These are phyloP conservation scores for Microtus richardsoni DNA, from an alignment of 2,113 vertebrate genomes.

Conservation along the genomic window DNA sequence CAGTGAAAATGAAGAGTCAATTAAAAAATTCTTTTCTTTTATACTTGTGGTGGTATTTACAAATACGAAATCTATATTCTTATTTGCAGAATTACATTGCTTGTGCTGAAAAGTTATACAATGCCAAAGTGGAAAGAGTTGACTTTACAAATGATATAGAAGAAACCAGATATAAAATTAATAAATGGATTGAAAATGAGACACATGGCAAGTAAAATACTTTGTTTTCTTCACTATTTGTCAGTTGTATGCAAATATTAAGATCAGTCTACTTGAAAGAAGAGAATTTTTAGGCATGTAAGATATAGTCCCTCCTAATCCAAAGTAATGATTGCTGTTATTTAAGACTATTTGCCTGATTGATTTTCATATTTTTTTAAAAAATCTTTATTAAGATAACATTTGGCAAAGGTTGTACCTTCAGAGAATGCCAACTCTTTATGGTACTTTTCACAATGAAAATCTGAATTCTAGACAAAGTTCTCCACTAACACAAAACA, in stretches of 20 bases:
- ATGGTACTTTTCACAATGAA: background rate
- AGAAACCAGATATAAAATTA: conserved; percentile 73
- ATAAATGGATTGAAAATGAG: conserved; percentile 78
- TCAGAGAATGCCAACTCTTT: background rate
- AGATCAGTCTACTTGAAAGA: background rate
- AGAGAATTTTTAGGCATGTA: background rate
- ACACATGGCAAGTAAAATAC: conserved; percentile 75
- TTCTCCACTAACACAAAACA: background rate
- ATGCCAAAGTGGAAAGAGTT: conserved; percentile 76
- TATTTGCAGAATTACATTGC: conserved; percentile 74
- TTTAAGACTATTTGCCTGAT: conserved; percentile 15
- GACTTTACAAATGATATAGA: conserved; percentile 79
- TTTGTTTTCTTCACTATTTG: background rate
- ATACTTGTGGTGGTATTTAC: background rate
- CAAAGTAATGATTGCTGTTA: background rate
- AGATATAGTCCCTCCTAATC: background rate
- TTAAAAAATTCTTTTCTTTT: background rate
- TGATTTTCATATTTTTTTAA: background rate
- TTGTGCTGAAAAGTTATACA: conserved; percentile 70
- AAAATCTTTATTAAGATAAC: background rate
- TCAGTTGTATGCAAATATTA: background rate
- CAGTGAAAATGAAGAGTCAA: background rate
- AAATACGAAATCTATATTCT: conserved; percentile 18
- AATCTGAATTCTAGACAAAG: background rate
- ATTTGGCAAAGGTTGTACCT: background rate